phyloP scores from a whole-genome alignment of 2,113 vertebrate species.

The Galemys pyrenaicus region DNA sequence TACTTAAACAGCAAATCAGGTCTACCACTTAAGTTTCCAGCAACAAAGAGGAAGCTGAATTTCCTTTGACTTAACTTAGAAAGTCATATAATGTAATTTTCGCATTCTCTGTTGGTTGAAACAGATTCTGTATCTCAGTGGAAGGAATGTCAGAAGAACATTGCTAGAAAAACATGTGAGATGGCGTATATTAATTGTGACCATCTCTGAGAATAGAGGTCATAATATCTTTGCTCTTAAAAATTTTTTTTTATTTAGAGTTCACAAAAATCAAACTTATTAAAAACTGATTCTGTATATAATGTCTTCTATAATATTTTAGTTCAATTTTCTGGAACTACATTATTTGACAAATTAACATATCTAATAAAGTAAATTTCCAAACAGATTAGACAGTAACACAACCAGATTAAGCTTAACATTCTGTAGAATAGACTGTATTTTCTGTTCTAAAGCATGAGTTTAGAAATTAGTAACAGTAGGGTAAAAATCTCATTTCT shows the following conservation, averaged over 20 bases:
- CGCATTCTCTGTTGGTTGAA: background rate
- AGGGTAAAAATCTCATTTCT: background rate
- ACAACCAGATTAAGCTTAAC: background rate
- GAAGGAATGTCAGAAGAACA: background rate
- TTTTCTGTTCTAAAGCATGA: background rate
- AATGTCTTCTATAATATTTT: background rate
- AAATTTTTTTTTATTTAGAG: background rate
- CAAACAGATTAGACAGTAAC: background rate
- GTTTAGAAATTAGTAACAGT: background rate
- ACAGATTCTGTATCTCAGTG: background rate
- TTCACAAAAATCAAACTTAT: background rate
- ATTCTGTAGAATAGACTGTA: background rate
- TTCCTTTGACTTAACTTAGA: background rate
- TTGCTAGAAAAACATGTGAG: background rate
- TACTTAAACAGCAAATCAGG: background rate
- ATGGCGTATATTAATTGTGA: background rate
- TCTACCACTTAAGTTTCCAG: background rate
- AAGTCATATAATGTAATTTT: background rate
- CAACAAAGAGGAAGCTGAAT: background rate
- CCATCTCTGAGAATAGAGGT: background rate
- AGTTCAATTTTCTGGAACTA: slow-evolving; percentile 1
- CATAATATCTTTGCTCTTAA: background rate
- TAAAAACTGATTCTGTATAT: background rate
- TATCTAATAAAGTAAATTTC: background rate
- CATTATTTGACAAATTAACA: background rate